These are phyloP conservation scores for Gymnoscelis rufifasciata DNA, from an alignment of 2,888 invertebrate genomes.

Conservation along the genomic window DNA sequence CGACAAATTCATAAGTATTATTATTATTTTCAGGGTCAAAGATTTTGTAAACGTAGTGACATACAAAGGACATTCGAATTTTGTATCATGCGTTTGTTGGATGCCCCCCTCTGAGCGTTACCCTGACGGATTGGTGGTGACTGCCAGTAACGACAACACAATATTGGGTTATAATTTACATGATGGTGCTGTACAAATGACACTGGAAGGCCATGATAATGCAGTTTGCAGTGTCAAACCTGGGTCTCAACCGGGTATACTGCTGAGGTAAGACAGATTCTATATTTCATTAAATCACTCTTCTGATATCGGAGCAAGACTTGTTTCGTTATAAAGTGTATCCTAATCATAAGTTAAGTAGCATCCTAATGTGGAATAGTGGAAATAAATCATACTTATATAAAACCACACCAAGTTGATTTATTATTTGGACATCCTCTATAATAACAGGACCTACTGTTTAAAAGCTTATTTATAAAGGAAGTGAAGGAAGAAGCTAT, in stretches of 20 bases:
- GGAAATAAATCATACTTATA: too few relatives aligned
- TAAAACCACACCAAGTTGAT: too few relatives aligned
- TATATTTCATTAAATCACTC: too few relatives aligned
- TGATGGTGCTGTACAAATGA: conserved; percentile 82
- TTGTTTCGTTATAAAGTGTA: too few relatives aligned
- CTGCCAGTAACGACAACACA: conserved; percentile 92
- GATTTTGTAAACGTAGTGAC: conserved; percentile 83
- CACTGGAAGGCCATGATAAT: conserved; percentile 87
- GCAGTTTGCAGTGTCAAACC: conserved; percentile 80
- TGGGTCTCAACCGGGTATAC: conserved; percentile 59
- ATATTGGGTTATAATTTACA: conserved; percentile 89
- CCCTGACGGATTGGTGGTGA: conserved; percentile 89
- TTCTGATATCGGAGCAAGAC: too few relatives aligned
- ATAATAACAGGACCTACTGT: too few relatives aligned
- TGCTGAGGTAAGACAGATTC: conserved; percentile 56
- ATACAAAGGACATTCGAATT: conserved; percentile 90
- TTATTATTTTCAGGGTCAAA: conserved; percentile 74
- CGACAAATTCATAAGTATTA: too few relatives aligned
- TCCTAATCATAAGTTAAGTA: too few relatives aligned
- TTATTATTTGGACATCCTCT: too few relatives aligned
- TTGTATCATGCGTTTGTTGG: conserved; percentile 89
- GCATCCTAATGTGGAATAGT: too few relatives aligned
- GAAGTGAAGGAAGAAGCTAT: too few relatives aligned
- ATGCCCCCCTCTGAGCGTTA: conserved; percentile 83
- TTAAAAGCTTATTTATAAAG: too few relatives aligned